A percentile compares a stretch with the other conserved stretches of the same genome.
Evolutionary conservation across 2,113 vertebrate species (phyloP).

Genomic region (Leiothrix lutea): DNA sequence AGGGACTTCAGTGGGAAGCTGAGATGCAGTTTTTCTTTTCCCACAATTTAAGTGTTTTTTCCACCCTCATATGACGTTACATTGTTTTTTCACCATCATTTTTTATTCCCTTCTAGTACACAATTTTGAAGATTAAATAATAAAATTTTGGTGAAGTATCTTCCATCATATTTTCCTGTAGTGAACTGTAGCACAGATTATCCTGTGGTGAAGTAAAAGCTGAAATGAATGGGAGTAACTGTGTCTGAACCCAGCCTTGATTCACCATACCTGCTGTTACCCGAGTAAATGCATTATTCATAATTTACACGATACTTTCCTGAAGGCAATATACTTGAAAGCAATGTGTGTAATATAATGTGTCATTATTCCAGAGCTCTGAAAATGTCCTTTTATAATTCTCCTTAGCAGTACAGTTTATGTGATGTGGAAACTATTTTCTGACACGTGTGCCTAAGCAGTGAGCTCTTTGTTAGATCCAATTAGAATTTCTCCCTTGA

Average conservation of each 20-base stretch:
- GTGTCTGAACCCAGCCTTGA: background rate
- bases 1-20: background rate
- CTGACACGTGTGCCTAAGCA: slow-evolving; percentile 43
- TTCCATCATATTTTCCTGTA: background rate
- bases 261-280: background rate
- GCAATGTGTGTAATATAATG: background rate
- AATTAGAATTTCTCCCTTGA: slow-evolving; percentile 61
- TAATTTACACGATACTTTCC: background rate
- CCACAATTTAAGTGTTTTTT: background rate
- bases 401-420: slow-evolving; percentile 40
- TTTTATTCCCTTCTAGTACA: background rate
- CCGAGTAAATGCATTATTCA: background rate
- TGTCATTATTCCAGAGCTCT: slow-evolving; percentile 12
- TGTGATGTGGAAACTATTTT: slow-evolving; percentile 70
- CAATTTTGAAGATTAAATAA: background rate
- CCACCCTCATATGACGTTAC: fast-evolving
- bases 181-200: background rate
- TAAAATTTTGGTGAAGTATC: background rate
- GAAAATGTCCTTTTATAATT: slow-evolving; percentile 56
- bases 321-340: slow-evolving; percentile 16
- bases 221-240: background rate
- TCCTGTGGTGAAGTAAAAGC: background rate
- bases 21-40: background rate
- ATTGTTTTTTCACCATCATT: background rate
- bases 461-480: slow-evolving; percentile 64